phyloP scores from a whole-genome alignment of 2,797 vertebrate genomes.

The Gymnocypris eckloni region DNA sequence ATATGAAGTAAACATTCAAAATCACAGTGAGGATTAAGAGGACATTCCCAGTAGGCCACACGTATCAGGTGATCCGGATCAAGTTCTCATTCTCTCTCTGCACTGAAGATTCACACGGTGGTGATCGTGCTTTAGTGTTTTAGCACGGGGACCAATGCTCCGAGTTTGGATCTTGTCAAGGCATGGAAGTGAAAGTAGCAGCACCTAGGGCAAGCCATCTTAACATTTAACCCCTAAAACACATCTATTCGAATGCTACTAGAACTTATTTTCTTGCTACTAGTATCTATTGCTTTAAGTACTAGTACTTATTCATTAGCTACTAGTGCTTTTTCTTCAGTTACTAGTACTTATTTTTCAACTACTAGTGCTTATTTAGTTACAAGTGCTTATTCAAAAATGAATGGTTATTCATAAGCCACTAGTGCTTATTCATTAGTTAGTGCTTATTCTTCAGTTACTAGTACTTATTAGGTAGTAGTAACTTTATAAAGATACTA shows the following conservation, averaged over 20 bases:
- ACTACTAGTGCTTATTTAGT: not conserved
- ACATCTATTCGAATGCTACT: not conserved
- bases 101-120: conserved; percentile 38
- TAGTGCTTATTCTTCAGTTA: no score
- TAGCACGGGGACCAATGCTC: conserved; percentile 12
- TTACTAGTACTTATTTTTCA: not conserved
- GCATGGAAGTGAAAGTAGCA: conserved; percentile 11
- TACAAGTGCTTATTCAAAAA: no score
- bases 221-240: not conserved
- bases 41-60: conserved; percentile 56
- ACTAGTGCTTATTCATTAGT: no score
- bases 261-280: not conserved
- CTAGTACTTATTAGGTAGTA: not conserved
- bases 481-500: not conserved
- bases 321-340: not conserved
- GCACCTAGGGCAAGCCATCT: not conserved
- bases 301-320: not conserved
- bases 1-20: conserved; percentile 74
- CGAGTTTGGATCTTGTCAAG: conserved; percentile 19
- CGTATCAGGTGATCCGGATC: conserved; percentile 50
- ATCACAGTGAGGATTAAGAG: conserved; percentile 64
- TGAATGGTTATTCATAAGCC: no score
- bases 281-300: not conserved
- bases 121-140: conserved; percentile 39
- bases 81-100: conserved; percentile 44